Evolutionary conservation across 1,140 invertebrate genomes (phyloP).

Genomic region (Papilio glaucus): DNA sequence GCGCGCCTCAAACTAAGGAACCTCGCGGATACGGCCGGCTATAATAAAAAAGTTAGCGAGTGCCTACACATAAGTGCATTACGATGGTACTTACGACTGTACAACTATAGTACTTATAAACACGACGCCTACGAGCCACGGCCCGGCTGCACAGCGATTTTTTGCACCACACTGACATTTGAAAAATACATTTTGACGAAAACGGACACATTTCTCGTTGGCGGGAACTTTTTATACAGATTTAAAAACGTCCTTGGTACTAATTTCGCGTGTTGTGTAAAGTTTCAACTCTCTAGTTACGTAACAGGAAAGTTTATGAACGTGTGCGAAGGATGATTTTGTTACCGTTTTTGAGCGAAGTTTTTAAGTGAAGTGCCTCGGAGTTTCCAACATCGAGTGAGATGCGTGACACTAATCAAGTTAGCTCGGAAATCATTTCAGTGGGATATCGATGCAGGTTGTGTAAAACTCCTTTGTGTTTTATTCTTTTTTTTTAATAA

Average conservation of each 20-base stretch:
- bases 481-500: slow-evolving; percentile 1
- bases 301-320: slow-evolving; percentile 50
- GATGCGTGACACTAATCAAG: slow-evolving; percentile 54
- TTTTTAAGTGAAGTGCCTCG: slow-evolving; percentile 41
- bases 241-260: slow-evolving; percentile 34
- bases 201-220: slow-evolving; percentile 70
- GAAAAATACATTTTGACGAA: slow-evolving; percentile 82
- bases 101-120: slow-evolving; percentile 78
- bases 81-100: slow-evolving; percentile 64
- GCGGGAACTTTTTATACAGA: slow-evolving; percentile 40
- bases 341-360: slow-evolving; percentile 42
- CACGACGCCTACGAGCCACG: slow-evolving; percentile 75
- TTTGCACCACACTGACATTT: slow-evolving; percentile 76
- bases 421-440: slow-evolving; percentile 39
- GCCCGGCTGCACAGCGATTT: slow-evolving; percentile 71
- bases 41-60: slow-evolving; percentile 82
- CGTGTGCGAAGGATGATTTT: slow-evolving; percentile 40
- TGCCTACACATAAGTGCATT: slow-evolving; percentile 81
- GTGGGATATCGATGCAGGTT: slow-evolving; percentile 70
- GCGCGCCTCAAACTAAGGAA: slow-evolving; percentile 74
- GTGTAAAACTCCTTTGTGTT: slow-evolving; percentile 41
- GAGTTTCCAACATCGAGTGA: slow-evolving; percentile 45
- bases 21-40: slow-evolving; percentile 73
- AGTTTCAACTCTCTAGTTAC: slow-evolving; percentile 52
- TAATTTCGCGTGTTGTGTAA: slow-evolving; percentile 28